Percentiles rank a stretch among this genome's conserved stretches.
Conservation (phyloP, 2,797 vertebrate species). For the Esox lucius region DNA sequence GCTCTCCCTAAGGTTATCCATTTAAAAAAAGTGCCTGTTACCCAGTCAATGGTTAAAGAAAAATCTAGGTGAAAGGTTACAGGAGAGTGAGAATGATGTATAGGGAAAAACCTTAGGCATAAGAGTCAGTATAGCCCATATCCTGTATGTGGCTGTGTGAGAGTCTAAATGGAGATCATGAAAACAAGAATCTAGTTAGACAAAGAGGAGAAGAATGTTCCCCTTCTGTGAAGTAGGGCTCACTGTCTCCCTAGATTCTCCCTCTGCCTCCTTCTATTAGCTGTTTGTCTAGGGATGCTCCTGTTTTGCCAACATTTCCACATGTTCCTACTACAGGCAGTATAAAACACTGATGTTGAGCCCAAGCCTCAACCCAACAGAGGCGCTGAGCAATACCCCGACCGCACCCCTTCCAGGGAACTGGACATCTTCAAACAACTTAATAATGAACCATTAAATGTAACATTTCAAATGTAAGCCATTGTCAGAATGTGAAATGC, state of each 20-base stretch:
- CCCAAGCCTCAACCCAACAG: constrained; percentile 55
- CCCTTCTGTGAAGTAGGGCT: not conserved
- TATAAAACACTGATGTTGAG: constrained; percentile 43
- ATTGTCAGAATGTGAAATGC: too few relatives aligned
- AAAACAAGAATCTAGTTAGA: not conserved
- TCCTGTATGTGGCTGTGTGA: not conserved
- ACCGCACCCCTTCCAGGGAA: constrained; percentile 40
- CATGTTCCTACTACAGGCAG: constrained; percentile 44
- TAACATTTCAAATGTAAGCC: too few relatives aligned
- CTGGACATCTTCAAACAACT: not conserved
- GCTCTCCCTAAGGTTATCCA: constrained; percentile 56
- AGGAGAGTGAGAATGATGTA: constrained; percentile 18
- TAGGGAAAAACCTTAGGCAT: constrained; percentile 1
- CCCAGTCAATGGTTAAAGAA: constrained; percentile 48
- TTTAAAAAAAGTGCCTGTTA: constrained; percentile 50
- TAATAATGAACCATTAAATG: too few relatives aligned
- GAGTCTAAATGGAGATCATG: not conserved
- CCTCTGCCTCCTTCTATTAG: not conserved
- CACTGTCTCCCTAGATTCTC: constrained; percentile 7
- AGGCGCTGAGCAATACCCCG: constrained; percentile 46
- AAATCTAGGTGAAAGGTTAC: constrained; percentile 74
- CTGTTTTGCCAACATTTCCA: constrained; percentile 42
- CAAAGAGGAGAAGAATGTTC: not conserved
- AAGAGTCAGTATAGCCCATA: too few relatives aligned
- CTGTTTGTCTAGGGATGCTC: too few relatives aligned